Evolutionary conservation across 2,797 vertebrate genomes (phyloP), one percentile per base, ranked within the genome.

Genomic region (Muraenolepis orangiensis): DNA sequence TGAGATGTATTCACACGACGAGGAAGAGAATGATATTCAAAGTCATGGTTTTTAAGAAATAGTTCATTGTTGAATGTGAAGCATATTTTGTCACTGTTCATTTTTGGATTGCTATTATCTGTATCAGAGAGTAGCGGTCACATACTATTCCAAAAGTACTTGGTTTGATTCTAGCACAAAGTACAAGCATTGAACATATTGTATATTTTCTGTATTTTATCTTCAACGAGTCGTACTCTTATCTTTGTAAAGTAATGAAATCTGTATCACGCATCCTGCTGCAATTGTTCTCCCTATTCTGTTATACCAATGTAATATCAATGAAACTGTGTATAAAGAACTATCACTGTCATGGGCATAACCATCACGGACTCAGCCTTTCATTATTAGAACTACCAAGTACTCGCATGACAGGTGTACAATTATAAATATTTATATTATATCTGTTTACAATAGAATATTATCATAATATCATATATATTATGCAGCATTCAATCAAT

Each of bases 201-300:
- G 84, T 88, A 84, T 73, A 84, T 85, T 81, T 80, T 85, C 77
- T 81, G 75, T 72, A 80, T 86, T 32, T 14, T 73, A 72, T 76
- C 40, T 74, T 76, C 68, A 76, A 78, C 61, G 80, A 73, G 28
- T 64, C 70, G 74, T 77, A 81, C 70, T 83, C 75, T n/a, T 81
- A 86, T 80, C 73, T 80, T 88, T 89, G 72, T 82, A 88, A 84
- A 86, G 71, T 77, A 79, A 74, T 86, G 23, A 38, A 70, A 26
- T 86, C 71, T 85, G 79, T 85, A 30, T 76, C 76, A 70, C 80
- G 81, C 71, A 83, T 81, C 74, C 77, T 83, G 78, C 76, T 83
- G 86, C 77, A 81, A 80, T 80, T 72, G 51, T 31, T 75, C 81
- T 84, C 76, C 69, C 34, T 18, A 80, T 78, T 80, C 72, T n/a